Conservation (phyloP, 2,888 invertebrate species). For the Campaea margaritaria region DNA sequence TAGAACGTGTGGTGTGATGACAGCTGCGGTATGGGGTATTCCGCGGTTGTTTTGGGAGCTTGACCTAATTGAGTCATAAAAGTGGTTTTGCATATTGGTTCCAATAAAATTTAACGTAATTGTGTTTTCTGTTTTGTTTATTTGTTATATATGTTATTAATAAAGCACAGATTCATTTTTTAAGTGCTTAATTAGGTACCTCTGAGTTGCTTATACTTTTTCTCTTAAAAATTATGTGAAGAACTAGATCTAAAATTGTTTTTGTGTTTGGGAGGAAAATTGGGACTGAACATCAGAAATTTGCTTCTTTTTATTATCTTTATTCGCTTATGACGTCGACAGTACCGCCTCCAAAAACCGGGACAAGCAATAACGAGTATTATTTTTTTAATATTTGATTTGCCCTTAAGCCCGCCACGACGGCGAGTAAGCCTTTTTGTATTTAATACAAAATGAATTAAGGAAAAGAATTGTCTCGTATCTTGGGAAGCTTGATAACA, state of each 20-base stretch:
- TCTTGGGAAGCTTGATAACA: slow-evolving; percentile 34
- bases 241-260: too few relatives aligned
- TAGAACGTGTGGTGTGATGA: slow-evolving; percentile 27
- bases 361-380: slow-evolving; percentile 52
- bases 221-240: too few relatives aligned
- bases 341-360: slow-evolving; percentile 50
- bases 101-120: too few relatives aligned
- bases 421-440: slow-evolving; percentile 51
- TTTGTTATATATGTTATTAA: too few relatives aligned
- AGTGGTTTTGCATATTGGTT: background rate
- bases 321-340: slow-evolving; percentile 33
- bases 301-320: background rate
- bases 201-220: too few relatives aligned
- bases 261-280: too few relatives aligned
- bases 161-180: too few relatives aligned
- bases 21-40: slow-evolving; percentile 13
- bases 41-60: background rate
- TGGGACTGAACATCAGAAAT: too few relatives aligned
- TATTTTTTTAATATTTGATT: slow-evolving; percentile 60
- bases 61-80: background rate
- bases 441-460: slow-evolving; percentile 43
- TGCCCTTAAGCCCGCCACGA: slow-evolving; percentile 49
- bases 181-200: too few relatives aligned
- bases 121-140: too few relatives aligned
- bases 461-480: slow-evolving; percentile 37